Evolutionary conservation across 2,113 vertebrate species (phyloP).

Genomic region (human (Homo sapiens)): GRCh38 chr1:170619501-170620000

Average conservation of each 20-base stretch:
- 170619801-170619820: slow-evolving; percentile 47
- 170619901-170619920: slow-evolving; percentile 56
- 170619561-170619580: slow-evolving; percentile 73
- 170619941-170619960: slow-evolving; percentile 14
- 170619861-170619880: slow-evolving; percentile 67
- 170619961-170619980: slow-evolving; percentile 46
- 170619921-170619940: background rate
- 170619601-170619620: slow-evolving; percentile 40
- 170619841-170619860: slow-evolving; percentile 31
- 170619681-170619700: slow-evolving; percentile 33
- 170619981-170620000: slow-evolving; percentile 1
- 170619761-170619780: slow-evolving; percentile 52
- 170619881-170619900: slow-evolving; percentile 36
- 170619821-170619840: slow-evolving; percentile 23
- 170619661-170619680: slow-evolving; percentile 40
- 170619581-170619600: slow-evolving; percentile 69
- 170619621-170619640: slow-evolving; percentile 66
- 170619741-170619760: slow-evolving; percentile 58
- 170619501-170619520: slow-evolving; percentile 74
- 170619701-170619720: background rate
- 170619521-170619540: slow-evolving; percentile 77
- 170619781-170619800: slow-evolving; percentile 65
- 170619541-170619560: slow-evolving; percentile 67
- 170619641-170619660: slow-evolving; percentile 40
- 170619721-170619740: slow-evolving; percentile 31